Percentiles rank a stretch among this genome's conserved stretches.
Conservation (phyloP, 1,140 invertebrate species). For the Orussus abietinus region DNA sequence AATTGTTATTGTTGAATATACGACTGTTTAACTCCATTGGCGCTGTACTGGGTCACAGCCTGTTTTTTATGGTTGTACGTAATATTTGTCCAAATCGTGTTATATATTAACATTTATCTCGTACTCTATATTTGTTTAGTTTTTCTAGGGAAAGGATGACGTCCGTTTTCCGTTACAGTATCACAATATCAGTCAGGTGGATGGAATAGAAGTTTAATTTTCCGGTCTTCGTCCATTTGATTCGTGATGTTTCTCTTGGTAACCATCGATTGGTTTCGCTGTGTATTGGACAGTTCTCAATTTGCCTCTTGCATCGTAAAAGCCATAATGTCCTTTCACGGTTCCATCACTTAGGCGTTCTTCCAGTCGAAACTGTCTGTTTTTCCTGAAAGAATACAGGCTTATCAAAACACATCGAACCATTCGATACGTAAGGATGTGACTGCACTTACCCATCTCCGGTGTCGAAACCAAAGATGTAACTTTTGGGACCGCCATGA, state of each 20-base stretch:
- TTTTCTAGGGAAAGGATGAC: no score
- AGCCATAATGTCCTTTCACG: slow-evolving; percentile 80
- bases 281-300: slow-evolving; percentile 74
- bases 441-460: slow-evolving; percentile 81
- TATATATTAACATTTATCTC: no score
- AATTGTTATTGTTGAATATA: slow-evolving; percentile 42
- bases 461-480: slow-evolving; percentile 84
- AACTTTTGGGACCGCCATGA: slow-evolving; percentile 76
- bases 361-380: slow-evolving; percentile 78
- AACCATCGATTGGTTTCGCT: slow-evolving; percentile 69
- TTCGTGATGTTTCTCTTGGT: slow-evolving; percentile 54
- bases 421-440: no score
- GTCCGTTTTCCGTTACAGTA: no score
- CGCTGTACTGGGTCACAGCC: no score
- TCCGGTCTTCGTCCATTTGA: slow-evolving; percentile 16
- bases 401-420: no score
- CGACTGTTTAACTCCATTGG: slow-evolving; percentile 21
- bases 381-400: slow-evolving; percentile 66
- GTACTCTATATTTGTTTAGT: no score
- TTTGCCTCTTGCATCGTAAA: slow-evolving; percentile 74
- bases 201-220: slow-evolving; percentile 3
- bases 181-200: neutral
- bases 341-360: slow-evolving; percentile 72
- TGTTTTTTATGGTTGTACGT: no score
- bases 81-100: no score